phyloP scores from a whole-genome alignment of 2,113 vertebrate genomes.

The Phalacrocorax brasilianus region DNA sequence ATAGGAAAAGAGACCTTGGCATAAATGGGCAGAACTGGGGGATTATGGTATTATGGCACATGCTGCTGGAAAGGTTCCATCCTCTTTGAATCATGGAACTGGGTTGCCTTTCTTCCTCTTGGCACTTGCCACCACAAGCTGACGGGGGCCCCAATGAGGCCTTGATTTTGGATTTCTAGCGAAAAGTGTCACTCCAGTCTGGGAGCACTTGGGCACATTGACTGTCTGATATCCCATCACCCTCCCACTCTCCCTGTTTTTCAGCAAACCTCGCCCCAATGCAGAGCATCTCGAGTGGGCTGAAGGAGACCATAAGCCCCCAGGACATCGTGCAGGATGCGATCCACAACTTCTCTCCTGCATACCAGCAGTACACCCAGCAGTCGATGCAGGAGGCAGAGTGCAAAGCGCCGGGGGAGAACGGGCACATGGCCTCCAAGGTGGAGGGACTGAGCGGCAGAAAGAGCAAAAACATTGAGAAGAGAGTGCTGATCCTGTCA shows the following conservation, averaged over 20 bases:
- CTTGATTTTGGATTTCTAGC: neutral
- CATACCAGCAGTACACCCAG: conserved; percentile 91
- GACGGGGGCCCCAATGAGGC: fast-evolving
- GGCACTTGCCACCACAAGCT: fast-evolving
- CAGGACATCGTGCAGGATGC: conserved; percentile 93
- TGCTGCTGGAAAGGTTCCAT: neutral
- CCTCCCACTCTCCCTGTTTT: neutral
- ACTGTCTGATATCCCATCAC: neutral
- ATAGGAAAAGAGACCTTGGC: neutral
- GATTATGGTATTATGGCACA: neutral
- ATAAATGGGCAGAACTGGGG: neutral
- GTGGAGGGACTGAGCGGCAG: neutral
- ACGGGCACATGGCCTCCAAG: conserved; percentile 58
- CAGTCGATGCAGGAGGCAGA: conserved; percentile 89
- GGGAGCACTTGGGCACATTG: neutral
- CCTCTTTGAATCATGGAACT: neutral
- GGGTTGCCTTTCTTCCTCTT: neutral
- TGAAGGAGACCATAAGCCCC: conserved; percentile 93
- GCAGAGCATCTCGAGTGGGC: conserved; percentile 94
- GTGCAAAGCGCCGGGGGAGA: conserved; percentile 48
- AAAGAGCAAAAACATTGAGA: conserved; percentile 83
- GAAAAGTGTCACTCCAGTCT: neutral
- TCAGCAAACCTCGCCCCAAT: conserved; percentile 83
- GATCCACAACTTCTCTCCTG: conserved; percentile 89
- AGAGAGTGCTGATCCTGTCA: conserved; percentile 87